Evolutionary conservation across 2,797 vertebrate species (phyloP).

Genomic region (Neosilurus hyrtlii): DNA sequence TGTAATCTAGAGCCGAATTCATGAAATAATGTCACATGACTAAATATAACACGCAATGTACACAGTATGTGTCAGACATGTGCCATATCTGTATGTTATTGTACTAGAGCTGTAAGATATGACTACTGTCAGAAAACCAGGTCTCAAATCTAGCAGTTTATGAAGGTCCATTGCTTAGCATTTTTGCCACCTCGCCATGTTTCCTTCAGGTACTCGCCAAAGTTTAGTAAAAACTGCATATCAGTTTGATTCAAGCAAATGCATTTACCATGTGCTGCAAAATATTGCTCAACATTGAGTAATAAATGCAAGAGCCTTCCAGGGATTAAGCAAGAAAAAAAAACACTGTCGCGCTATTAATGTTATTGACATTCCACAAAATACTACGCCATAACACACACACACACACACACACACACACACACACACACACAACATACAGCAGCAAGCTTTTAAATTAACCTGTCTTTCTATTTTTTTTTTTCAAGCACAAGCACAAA

Average conservation of each 20-base stretch:
- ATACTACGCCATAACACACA: constrained; percentile 50
- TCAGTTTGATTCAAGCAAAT: background rate
- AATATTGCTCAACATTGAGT: constrained; percentile 47
- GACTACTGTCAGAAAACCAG: no score
- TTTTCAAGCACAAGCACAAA: background rate
- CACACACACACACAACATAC: constrained; percentile 36
- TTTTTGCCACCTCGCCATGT: background rate
- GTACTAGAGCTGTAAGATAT: no score
- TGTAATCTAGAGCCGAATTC: background rate
- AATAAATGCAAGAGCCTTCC: constrained; percentile 59
- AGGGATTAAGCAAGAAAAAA: constrained; percentile 69
- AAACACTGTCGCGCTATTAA: constrained; percentile 62
- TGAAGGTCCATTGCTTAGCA: background rate
- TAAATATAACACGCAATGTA: background rate
- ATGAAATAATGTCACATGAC: background rate
- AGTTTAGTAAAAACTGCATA: background rate
- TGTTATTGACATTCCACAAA: constrained; percentile 61
- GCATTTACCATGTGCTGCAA: background rate
- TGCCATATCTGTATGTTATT: background rate
- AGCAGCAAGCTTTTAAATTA: background rate
- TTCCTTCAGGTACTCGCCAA: background rate
- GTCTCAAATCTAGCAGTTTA: background rate
- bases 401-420: constrained; percentile 34
- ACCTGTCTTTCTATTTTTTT: background rate
- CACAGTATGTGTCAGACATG: background rate